Evolutionary conservation across 1,140 invertebrate genomes (phyloP).

Genomic region (Caenorhabditis latens): DNA sequence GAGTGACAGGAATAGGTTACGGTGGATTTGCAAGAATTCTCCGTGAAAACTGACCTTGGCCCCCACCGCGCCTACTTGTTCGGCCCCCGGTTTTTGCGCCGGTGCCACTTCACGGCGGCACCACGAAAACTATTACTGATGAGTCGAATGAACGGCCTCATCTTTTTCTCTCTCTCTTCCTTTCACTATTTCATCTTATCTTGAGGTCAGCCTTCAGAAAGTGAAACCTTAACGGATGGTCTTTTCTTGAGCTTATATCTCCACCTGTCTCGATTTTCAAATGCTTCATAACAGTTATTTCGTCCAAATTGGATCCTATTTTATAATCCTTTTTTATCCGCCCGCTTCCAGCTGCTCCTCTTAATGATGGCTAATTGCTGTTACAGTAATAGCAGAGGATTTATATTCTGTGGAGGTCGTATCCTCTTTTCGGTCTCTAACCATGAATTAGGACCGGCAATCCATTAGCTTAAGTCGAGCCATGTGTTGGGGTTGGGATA

Average conservation of each 20-base stretch:
- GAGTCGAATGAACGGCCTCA: constrained; percentile 18
- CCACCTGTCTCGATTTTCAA: background rate
- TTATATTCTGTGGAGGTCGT: background rate
- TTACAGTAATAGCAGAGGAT: background rate
- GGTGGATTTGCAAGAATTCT: constrained; percentile 25
- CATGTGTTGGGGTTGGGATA: background rate
- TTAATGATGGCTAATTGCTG: constrained; percentile 31
- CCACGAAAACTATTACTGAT: constrained; percentile 51
- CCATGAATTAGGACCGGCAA: constrained; percentile 6
- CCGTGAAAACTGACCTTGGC: constrained; percentile 5
- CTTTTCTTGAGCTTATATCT: background rate
- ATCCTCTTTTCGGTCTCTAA: background rate
- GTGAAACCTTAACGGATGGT: constrained; percentile 33
- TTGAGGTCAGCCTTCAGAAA: constrained; percentile 27
- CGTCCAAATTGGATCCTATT: too few species aligned
- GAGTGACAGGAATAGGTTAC: background rate
- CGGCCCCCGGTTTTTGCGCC: constrained; percentile 30
- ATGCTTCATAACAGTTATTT: background rate
- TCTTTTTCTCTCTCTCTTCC: background rate
- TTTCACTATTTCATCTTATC: constrained; percentile 14
- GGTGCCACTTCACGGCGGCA: constrained; percentile 52
- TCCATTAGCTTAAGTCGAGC: background rate
- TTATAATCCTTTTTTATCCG: background rate
- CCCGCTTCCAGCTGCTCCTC: constrained; percentile 8
- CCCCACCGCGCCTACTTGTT: constrained; percentile 26